Evolutionary conservation across 2,797 vertebrate genomes (phyloP), one percentile per base, ranked within the genome.

Genomic region (Alfaro cultratus): DNA sequence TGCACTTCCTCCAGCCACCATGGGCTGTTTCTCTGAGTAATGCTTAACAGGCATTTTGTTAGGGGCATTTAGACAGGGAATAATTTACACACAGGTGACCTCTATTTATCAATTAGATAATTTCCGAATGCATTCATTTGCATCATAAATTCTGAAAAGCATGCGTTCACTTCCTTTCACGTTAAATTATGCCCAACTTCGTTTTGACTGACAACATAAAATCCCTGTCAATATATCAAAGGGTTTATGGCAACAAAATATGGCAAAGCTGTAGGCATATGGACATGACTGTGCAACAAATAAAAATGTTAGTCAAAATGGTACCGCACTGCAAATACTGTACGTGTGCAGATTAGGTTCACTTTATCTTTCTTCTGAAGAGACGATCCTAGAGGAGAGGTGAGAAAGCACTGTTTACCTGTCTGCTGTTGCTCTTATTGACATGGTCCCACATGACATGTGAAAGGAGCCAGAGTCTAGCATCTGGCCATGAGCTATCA

Each of bases 401-500:
- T 51, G 77, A 73, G 46, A 77, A 83, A 83, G 83, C 77, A 82
- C 74, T 70, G 47, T 86, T 85, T 81, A 79, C 86, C 70, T 83
- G 72, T 80, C 64, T 79, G 83, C 71, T 84, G 57, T 78, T 89
- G 87, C 87, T 92, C 73, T 93, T 93, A 88, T 90, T 92, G 92
- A 92, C 92, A 84, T 82, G 81, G 88, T 92, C 94, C 92, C 91
- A 85, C 73, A 82, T 88, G 93, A 87, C 83, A 79, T 87, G 84
- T 60, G 51, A 91, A 92, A 76, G 77, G 85, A 91, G 86, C 84
- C 85, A 81, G 80, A 64, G 86, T 92, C 91, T 91, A 92, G 87
- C 92, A 94, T 93, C 90, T 94, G 94, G 87, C 94, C 94, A 92
- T 92, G 93, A 95, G 93, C 93, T 94, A 94, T 94, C 95, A 95